Percentiles rank a stretch among this genome's conserved stretches.
Evolutionary conservation across 2,888 invertebrate genomes (phyloP).

Genomic region (Lagria hirta): DNA sequence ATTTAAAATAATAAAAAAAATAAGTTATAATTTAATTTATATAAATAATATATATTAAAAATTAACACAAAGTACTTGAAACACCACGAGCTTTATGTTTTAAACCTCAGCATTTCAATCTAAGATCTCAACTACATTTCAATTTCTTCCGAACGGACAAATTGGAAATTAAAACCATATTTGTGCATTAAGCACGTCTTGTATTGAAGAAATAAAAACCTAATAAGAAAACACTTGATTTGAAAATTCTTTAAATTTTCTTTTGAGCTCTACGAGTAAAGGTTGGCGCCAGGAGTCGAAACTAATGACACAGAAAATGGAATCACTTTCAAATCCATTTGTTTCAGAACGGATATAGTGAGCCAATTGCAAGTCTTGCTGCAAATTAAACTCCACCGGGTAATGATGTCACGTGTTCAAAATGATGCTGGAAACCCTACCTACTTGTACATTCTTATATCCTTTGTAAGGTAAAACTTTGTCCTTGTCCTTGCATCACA

Average conservation of each 20-base stretch:
- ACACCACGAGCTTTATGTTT: no score
- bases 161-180: constrained; percentile 23
- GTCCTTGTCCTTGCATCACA: neutral
- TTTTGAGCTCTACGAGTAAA: constrained; percentile 22
- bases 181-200: constrained; percentile 22
- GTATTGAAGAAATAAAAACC: constrained; percentile 14
- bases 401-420: constrained; percentile 31
- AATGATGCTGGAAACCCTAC: constrained; percentile 15
- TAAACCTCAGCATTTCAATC: no score
- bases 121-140: no score
- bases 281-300: constrained; percentile 32
- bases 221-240: constrained; percentile 24
- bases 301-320: constrained; percentile 52
- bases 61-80: no score
- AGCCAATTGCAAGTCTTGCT: constrained; percentile 37
- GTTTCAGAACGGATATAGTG: constrained; percentile 39
- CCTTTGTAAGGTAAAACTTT: neutral
- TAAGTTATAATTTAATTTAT: no score
- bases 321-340: constrained; percentile 51
- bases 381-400: constrained; percentile 35
- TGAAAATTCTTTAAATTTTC: constrained; percentile 31
- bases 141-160: constrained; percentile 4
- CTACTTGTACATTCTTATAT: no score
- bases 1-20: no score
- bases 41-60: no score